These are phyloP conservation scores for Periplaneta americana DNA, from an alignment of 1,140 invertebrate genomes.

Conservation along the genomic window DNA sequence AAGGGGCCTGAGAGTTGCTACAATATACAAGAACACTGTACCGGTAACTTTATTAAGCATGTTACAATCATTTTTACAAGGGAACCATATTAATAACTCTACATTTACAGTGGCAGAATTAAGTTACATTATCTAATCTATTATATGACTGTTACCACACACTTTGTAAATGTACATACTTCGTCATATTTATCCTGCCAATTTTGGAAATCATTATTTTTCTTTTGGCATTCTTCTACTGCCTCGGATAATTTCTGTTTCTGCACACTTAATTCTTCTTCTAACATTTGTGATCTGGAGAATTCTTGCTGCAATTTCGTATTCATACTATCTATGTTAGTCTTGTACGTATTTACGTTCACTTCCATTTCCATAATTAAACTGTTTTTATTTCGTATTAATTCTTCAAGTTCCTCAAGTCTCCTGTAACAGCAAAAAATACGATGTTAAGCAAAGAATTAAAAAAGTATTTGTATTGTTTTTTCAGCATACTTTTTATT, in stretches of 20 bases:
- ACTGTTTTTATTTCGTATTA: not conserved
- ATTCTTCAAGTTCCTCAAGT: not conserved
- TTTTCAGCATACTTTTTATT: too few relatives aligned
- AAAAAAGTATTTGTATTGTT: too few relatives aligned
- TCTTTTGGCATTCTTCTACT: not conserved
- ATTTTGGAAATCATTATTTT: not conserved
- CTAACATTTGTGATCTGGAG: not conserved
- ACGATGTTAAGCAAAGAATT: too few relatives aligned
- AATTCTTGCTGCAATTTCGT: not conserved
- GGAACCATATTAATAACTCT: too few relatives aligned
- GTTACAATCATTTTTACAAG: too few relatives aligned
- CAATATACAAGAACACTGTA: too few relatives aligned
- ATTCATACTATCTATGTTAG: not conserved
- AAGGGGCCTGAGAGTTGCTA: too few relatives aligned
- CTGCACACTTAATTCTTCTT: not conserved
- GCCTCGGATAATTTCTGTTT: not conserved
- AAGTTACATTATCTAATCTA: too few relatives aligned
- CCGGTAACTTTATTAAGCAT: too few relatives aligned
- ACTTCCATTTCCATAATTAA: not conserved
- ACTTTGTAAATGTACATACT: not conserved
- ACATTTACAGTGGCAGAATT: too few relatives aligned
- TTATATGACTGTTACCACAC: too few relatives aligned
- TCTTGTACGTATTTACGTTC: not conserved
- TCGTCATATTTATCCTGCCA: not conserved
- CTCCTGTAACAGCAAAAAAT: too few relatives aligned